phyloP scores from a whole-genome alignment of 2,888 invertebrate genomes.

The Dryobotodes eremita region DNA sequence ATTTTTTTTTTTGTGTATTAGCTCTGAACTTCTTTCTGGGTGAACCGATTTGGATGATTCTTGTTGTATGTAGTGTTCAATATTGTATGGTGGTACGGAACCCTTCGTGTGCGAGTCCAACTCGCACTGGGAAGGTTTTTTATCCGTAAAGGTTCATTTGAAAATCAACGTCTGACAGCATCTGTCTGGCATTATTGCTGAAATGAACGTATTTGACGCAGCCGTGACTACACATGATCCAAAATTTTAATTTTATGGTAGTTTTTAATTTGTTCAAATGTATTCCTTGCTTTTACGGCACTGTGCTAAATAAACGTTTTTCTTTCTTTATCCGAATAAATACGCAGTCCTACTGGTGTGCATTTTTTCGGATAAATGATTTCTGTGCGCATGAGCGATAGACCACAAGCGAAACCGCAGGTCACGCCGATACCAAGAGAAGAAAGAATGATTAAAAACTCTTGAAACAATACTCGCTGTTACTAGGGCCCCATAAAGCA shows the following conservation, averaged over 20 bases:
- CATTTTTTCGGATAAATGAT: not conserved
- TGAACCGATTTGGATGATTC: too few relatives aligned
- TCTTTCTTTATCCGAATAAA: too few relatives aligned
- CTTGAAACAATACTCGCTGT: conserved; percentile 6
- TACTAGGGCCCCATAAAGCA: conserved; percentile 47
- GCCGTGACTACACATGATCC: not conserved
- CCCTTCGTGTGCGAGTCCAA: too few relatives aligned
- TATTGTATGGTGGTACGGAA: too few relatives aligned
- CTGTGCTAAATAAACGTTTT: not conserved
- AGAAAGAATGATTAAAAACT: not conserved
- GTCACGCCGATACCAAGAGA: not conserved
- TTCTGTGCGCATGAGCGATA: not conserved
- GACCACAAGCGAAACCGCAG: not conserved
- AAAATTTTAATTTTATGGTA: not conserved
- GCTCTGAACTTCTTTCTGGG: too few relatives aligned
- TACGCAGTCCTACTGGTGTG: not conserved
- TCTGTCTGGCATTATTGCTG: not conserved
- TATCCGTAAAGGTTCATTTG: too few relatives aligned
- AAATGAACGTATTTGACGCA: not conserved
- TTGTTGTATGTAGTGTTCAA: too few relatives aligned
- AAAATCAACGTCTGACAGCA: not conserved
- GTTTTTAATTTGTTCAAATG: not conserved
- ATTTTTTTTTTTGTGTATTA: too few relatives aligned
- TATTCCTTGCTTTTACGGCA: not conserved
- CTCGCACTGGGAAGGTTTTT: too few relatives aligned